Conservation (phyloP, 1,140 invertebrate genomes). For the Atopsyche davidsoni region DNA sequence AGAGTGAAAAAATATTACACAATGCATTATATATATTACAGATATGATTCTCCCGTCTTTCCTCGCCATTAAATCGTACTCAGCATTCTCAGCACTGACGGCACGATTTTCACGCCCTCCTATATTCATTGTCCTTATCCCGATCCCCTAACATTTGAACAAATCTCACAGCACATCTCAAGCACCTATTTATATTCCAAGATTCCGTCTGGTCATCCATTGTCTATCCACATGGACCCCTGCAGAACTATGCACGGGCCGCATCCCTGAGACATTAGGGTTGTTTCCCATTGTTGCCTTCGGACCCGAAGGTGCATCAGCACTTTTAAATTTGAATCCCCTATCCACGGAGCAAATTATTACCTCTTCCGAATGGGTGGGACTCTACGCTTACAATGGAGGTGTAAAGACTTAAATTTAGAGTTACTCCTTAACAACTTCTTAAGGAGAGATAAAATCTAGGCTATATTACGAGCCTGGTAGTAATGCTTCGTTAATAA, state of each 20-base stretch:
- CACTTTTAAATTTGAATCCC: conserved; percentile 13
- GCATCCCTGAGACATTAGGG: neutral
- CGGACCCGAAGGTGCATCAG: conserved; percentile 2
- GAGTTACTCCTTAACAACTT: conserved; percentile 13
- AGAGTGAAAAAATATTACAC: too few species aligned
- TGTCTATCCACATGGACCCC: neutral
- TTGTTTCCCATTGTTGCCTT: neutral
- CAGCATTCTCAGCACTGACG: too few species aligned
- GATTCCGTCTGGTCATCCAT: neutral
- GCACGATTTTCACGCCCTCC: too few species aligned
- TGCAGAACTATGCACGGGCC: too few species aligned
- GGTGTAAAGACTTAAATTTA: conserved; percentile 14
- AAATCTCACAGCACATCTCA: neutral
- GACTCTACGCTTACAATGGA: conserved; percentile 7
- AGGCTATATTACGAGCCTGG: too few species aligned
- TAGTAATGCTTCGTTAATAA: too few species aligned
- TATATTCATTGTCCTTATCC: too few species aligned
- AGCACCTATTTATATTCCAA: neutral
- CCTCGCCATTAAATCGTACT: too few species aligned
- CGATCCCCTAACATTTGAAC: neutral
- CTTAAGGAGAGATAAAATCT: too few species aligned
- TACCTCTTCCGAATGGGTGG: conserved; percentile 2
- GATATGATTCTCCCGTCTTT: too few species aligned
- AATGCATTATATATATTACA: too few species aligned
- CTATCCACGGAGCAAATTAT: conserved; percentile 15